Base-by-base conservation (phyloP, 2,113 vertebrate species). In the Notothenia rossii region DNA sequence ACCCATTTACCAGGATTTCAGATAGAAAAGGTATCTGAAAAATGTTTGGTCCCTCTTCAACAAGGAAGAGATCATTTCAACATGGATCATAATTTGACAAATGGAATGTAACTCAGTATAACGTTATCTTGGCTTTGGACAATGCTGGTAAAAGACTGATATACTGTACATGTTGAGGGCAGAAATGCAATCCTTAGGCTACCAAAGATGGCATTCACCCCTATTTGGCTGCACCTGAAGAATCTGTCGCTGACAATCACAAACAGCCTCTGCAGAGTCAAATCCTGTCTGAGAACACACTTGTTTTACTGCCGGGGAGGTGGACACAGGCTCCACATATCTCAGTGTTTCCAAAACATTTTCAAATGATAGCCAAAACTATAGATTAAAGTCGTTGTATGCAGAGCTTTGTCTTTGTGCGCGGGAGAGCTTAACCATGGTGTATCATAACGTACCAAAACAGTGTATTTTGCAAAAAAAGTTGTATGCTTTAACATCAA, bases 261-360 rank as follows among this genome's bases (percentile, higher is more conserved):
- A 51, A 59, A 65, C n/a, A 56, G 79, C 29, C 29, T 65, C 43
- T 51, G 46, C 1, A 0, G 18, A 75, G 66, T 60, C 25, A 9
- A 29, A 58, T 74, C 71, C 33, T 63, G 49, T 29, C 50, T 69
- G 56, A 46, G 17, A 73, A 60, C 43, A 36, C 51, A 66, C 48
- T 61, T 51, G 62, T 64, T 49, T 69, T 77, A 45, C n/a, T 73
- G 72, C 64, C 5, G 29, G 68, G n/a, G 74, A 82, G 64, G 72
- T 46, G 49, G 50, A 79, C 62, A 66, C 55, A 79, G 5, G 40
- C 49, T 50, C 4, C 36, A 49, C 51, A 45, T 51, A 63, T 77
- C 50, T 72, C 85, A 85, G 60, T 71, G 25, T 75, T 9, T 54
- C 66, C 49, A 75, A 83, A 84, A 60, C 8, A 25, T 43, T 54